These are phyloP conservation scores for Craniophora ligustri DNA, from an alignment of 2,888 invertebrate genomes.

Conservation along the genomic window DNA sequence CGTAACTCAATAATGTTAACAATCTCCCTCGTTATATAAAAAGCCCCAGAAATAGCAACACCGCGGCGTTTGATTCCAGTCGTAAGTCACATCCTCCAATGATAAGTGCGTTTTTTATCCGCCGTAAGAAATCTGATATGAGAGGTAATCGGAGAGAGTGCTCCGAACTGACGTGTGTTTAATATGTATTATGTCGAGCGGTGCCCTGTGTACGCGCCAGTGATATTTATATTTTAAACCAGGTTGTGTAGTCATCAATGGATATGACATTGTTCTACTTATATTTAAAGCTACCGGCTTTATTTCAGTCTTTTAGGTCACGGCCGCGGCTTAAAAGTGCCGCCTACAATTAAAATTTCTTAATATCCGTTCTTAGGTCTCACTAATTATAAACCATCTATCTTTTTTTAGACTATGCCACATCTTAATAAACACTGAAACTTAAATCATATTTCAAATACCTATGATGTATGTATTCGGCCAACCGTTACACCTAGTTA, in stretches of 20 bases:
- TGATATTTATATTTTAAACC: no score
- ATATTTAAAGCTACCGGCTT: no score
- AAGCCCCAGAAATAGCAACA: conserved; percentile 37
- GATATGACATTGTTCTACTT: neutral
- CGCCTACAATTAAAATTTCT: no score
- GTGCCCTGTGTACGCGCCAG: conserved; percentile 46
- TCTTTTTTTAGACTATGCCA: no score
- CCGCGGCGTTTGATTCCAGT: conserved; percentile 21
- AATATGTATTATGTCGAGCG: conserved; percentile 64
- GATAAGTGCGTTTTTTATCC: conserved; percentile 58
- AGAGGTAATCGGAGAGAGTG: conserved; percentile 68
- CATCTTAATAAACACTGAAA: no score
- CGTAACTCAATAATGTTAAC: conserved; percentile 6
- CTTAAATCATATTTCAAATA: no score
- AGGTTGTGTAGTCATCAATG: neutral
- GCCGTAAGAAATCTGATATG: conserved; percentile 64
- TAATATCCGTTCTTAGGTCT: no score
- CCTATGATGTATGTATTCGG: no score
- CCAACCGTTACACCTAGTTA: no score
- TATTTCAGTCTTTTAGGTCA: no score
- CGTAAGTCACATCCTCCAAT: conserved; percentile 56
- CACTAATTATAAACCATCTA: no score
- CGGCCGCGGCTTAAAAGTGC: no score
- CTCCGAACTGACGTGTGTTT: conserved; percentile 54
- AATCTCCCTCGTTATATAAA: conserved; percentile 26